Evolutionary conservation across 2,888 invertebrate genomes (phyloP), one percentile per base, ranked within the genome.

Genomic region (Agrotis ipsilon): DNA sequence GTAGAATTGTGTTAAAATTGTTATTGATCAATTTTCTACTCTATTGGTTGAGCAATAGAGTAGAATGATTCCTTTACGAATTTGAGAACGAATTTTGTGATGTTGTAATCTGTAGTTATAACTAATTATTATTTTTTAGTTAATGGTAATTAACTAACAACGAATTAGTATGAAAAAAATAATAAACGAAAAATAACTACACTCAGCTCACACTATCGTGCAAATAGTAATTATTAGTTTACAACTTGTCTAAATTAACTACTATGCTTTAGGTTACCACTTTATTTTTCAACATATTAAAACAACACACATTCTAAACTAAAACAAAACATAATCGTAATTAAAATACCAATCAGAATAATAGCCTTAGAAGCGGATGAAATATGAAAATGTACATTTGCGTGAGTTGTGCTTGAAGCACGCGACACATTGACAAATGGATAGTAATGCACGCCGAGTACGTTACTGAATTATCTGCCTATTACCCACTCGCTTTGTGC

Each of bases 401-500:
- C 9, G n/a, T 9, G 51, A 13, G 11, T 19, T 24, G 3, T 7
- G 16, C n/a, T 18, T 60, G 16, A 27, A 75, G 68, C 54, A 14
- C 27, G 39, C 57, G 60, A 68, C 75, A 55, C 61, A 81, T 75
- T 75, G 67, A 67, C 92, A 92, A 92, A 95, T 94, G 95, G 92
- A 94, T 86, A 87, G 89, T 93, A 94, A 94, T 94, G 94, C 92
- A 89, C 81, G 74, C 73, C 90, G 91, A 89, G 92, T 88, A 90
- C 89, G 92, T 92, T 89, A 88, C 87, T 83, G 92, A 94, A 94
- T 94, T 92, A 93, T 94, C 94, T 92, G 91, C 92, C 94, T 94
- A 96, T 96, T 96, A 95, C 84, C 89, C 94, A 93, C 96, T 96
- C 87, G 93, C 96, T 96, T 96, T 96, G 96, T 92, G 86, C 86